Conservation (phyloP, 2,797 vertebrate species). For the Macroramphosus scolopax region DNA sequence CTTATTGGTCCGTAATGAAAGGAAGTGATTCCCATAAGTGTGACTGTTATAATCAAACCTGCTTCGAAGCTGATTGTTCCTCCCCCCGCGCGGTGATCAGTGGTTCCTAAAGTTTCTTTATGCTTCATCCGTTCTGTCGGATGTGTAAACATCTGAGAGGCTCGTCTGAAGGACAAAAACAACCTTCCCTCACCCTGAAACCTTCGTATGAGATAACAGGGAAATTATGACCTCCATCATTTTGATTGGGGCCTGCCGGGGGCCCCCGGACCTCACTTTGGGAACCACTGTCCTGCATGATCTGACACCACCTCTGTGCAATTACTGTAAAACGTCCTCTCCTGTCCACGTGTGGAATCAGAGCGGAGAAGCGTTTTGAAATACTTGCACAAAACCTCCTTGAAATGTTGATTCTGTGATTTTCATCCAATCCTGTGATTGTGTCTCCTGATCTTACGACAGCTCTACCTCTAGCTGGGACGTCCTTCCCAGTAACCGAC, state of each 20-base stretch:
- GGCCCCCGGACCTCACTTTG: conserved; percentile 10
- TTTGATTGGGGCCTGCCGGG: background rate
- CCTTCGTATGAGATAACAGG: too few relatives aligned
- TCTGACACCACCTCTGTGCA: conserved; percentile 17
- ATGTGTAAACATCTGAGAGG: too few relatives aligned
- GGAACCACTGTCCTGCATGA: conserved; percentile 29
- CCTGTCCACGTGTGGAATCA: too few relatives aligned
- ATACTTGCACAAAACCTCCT: conserved; percentile 16
- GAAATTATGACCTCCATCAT: too few relatives aligned
- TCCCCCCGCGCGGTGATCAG: conserved; percentile 11
- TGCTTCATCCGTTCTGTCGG: too few relatives aligned
- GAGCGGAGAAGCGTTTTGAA: conserved; percentile 11
- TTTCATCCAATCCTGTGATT: conserved; percentile 52
- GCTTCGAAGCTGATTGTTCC: conserved; percentile 14
- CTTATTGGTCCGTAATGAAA: conserved; percentile 10
- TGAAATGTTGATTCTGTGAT: conserved; percentile 23
- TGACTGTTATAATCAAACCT: background rate
- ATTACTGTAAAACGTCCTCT: conserved; percentile 22
- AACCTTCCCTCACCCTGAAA: too few relatives aligned
- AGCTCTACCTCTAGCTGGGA: conserved; percentile 84
- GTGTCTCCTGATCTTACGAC: conserved; percentile 67
- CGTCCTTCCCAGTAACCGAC: conserved; percentile 75
- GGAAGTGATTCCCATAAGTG: conserved; percentile 1
- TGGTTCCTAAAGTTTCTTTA: conserved; percentile 23
- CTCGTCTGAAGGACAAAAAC: too few relatives aligned